Evolutionary conservation across 2,113 vertebrate species (phyloP).

Genomic region (Macrotis lagotis): DNA sequence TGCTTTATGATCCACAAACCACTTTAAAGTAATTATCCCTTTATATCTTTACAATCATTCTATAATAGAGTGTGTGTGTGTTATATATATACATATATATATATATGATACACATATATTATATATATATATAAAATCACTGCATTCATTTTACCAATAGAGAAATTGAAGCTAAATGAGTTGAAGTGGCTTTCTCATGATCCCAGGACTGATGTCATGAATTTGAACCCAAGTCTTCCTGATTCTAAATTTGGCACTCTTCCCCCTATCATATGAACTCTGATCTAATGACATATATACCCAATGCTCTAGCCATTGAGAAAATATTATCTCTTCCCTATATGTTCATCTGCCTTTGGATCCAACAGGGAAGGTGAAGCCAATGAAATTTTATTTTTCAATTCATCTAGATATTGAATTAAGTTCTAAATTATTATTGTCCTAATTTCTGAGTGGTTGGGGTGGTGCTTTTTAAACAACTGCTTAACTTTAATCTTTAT

Average conservation of each 20-base stretch:
- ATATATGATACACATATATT: no score
- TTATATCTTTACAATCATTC: neutral
- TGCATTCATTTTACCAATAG: neutral
- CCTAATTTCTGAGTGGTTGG: neutral
- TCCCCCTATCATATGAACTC: neutral
- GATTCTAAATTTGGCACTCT: neutral
- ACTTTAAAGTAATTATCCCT: neutral
- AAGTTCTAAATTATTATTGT: slow-evolving; percentile 19
- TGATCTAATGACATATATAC: neutral
- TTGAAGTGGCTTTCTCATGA: neutral
- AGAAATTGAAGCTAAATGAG: neutral
- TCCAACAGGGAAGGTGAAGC: neutral
- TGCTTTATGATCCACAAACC: neutral
- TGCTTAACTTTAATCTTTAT: slow-evolving; percentile 12
- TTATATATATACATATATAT: no score
- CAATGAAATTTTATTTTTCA: slow-evolving; percentile 17
- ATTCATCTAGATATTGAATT: slow-evolving; percentile 13
- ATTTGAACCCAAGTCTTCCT: neutral
- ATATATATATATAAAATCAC: no score
- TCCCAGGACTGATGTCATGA: neutral
- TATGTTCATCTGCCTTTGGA: neutral
- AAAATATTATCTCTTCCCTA: neutral
- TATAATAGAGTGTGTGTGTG: neutral
- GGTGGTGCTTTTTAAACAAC: slow-evolving; percentile 7
- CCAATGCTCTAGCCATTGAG: neutral